These are phyloP conservation scores for Lepilemur septentrionalis DNA, from an alignment of 2,797 vertebrate species.

Conservation along the genomic window DNA sequence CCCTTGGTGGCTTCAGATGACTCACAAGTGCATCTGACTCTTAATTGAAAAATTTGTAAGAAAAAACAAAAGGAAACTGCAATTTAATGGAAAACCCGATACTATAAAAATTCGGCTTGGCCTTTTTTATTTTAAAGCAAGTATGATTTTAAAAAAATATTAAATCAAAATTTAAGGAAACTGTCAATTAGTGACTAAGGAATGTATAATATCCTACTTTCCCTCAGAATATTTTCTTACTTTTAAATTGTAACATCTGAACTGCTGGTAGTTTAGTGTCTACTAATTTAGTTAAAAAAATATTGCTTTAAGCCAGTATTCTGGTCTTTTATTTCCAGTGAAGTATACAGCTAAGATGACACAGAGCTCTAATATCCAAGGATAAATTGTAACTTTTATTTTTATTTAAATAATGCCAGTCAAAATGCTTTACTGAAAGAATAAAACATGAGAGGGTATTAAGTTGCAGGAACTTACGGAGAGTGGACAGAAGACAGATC, in stretches of 20 bases:
- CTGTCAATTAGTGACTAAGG: constrained; percentile 38
- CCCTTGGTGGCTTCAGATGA: neutral
- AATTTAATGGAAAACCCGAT: constrained; percentile 49
- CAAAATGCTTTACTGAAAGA: constrained; percentile 31
- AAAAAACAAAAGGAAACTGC: neutral
- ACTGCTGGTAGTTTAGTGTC: constrained; percentile 41
- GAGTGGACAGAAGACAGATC: neutral
- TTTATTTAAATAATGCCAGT: constrained; percentile 54
- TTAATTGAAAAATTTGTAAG: neutral
- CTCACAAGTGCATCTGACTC: constrained; percentile 36
- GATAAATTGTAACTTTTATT: neutral
- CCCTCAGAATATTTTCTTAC: constrained; percentile 44
- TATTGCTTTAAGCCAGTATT: constrained; percentile 18
- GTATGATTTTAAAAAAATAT: constrained; percentile 51
- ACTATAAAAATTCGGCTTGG: constrained; percentile 9
- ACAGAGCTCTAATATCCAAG: constrained; percentile 13
- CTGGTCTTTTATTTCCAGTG: constrained; percentile 26
- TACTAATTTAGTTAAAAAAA: constrained; percentile 23
- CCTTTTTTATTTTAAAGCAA: neutral
- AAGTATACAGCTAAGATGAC: constrained; percentile 1
- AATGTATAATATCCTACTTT: constrained; percentile 20
- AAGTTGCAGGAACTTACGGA: neutral
- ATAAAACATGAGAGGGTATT: constrained; percentile 5
- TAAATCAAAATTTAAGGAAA: constrained; percentile 48
- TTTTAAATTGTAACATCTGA: constrained; percentile 58